Base-by-base conservation (phyloP, 2,113 vertebrate species). In the Cottus gobio region DNA sequence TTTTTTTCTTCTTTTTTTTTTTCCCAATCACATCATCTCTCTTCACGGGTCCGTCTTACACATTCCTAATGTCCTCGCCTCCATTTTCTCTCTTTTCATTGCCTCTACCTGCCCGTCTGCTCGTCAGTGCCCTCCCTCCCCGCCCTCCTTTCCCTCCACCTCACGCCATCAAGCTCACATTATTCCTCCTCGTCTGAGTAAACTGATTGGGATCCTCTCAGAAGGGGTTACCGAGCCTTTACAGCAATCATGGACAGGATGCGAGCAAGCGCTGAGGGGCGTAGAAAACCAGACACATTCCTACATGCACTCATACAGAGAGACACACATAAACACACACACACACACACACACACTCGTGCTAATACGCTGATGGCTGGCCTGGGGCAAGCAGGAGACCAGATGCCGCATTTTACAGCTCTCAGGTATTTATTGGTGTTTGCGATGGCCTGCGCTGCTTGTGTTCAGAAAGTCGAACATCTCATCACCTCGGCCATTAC, bases 291-390 rank as follows among this genome's bases (percentile, higher is more conserved):
- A 60, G 31, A 28, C 75, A 60, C 70, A 46, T 54, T 39, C 57
- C 34, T 52, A 20, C 42, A 72, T 7, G 28, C 22, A 73, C 37
- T 42, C 56, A 58, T 60, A 42, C 37, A 16, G n/a, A n/a, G n/a
- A n/a, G n/a, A n/a, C n/a, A n/a, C n/a, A n/a, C n/a, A n/a, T n/a
- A n/a, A n/a, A n/a, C 36, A 36, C 12, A 42, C 8, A 37, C 8
- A 37, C 57, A 71, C 30, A n/a, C 36, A 36, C 12, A 42, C 8
- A 37, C 8, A 37, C 57, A 71, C 30, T 87, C 72, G 71, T 48
- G 71, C 76, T 77, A 81, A 89, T 87, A 85, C 81, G 75, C 66
- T 88, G 77, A 86, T 90, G 69, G 71, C 18, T 71, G 34, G 58
- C 84, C 77, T 12, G 62, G 83, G 88, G 82, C 61, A 76, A 74